Evolutionary conservation across 2,797 vertebrate genomes (phyloP), one percentile per base, ranked within the genome.

Genomic region (Tolypeutes matacus): DNA sequence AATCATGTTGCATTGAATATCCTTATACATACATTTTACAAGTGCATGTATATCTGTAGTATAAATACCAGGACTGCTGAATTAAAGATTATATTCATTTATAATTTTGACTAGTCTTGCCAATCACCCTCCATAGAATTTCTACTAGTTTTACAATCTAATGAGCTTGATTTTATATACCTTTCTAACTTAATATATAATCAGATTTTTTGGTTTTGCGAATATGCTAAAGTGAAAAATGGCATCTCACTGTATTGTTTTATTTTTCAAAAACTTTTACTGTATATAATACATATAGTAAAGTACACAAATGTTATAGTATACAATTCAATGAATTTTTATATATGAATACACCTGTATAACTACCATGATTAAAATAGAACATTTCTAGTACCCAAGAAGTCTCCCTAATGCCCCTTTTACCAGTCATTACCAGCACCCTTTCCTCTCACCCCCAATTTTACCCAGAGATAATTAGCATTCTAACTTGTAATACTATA

Each of bases 91-190:
- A 31, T 89, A 36, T 34, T 51, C 69, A 77, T 56, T 70, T 53
- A 49, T 65, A 14, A 25, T 67, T 93, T 89, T 93, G 70, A 64
- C 46, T 62, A 46, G 77, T 86, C 34, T 86, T 92, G n/a, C 20
- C 10, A 27, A 1, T 85, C 88, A 10, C 46, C 49, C 8, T 42
- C 39, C 36, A 56, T 77, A 72, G 82, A 88, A 46, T 31, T 31
- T 93, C 46, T 17, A 36, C 0, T 46, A 10, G 77, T 21, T 82
- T 89, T 94, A 51, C 7, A 20, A 4, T 81, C 13, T 29, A 9
- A 36, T 20, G 29, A 18, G 46, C 20, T 84, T 39, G 20, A 72
- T 86, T 86, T 88, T 42, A 76, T 91, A 0, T 91, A 70, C 15
- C n/a, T 76, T 85, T 81, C 39, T 87, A 91, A 67, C 5, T 39